Percentiles rank a stretch among this genome's conserved stretches.
phyloP scores from a whole-genome alignment of 64 coral and sea anemone species.

The Platygyra sinensis region DNA sequence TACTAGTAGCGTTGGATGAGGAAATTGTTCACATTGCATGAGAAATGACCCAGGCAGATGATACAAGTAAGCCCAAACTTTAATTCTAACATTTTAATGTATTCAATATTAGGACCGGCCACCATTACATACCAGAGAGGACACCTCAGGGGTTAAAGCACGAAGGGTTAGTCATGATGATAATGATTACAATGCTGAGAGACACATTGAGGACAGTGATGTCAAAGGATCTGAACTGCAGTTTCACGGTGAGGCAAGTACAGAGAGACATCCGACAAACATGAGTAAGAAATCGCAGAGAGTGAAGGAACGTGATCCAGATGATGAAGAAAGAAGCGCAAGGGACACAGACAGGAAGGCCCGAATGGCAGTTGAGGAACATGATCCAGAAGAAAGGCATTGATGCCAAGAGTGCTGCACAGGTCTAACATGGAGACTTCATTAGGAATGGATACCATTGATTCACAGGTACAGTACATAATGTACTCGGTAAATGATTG shows the following conservation, averaged over 20 bases:
- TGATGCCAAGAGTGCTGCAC: constrained; percentile 7
- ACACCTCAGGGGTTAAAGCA: background rate
- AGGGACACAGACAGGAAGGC: background rate
- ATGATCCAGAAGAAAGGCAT: background rate
- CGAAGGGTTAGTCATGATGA: background rate
- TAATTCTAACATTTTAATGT: too few species aligned
- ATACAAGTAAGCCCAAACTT: too few species aligned
- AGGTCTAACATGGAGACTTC: background rate
- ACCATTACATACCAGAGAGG: background rate
- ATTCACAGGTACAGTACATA: background rate
- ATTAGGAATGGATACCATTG: background rate
- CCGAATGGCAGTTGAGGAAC: background rate
- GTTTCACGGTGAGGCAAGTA: background rate
- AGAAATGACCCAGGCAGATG: too few species aligned
- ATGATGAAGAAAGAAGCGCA: background rate
- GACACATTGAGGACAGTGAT: background rate
- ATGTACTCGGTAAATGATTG: background rate
- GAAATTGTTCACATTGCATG: too few species aligned
- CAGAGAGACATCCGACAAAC: background rate
- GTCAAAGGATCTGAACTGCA: background rate
- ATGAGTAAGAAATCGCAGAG: background rate
- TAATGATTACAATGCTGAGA: background rate
- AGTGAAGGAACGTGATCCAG: background rate
- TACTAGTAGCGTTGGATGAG: too few species aligned
- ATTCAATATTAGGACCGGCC: background rate